Evolutionary conservation across 2,797 vertebrate species (phyloP).

Genomic region (Channa striata): DNA sequence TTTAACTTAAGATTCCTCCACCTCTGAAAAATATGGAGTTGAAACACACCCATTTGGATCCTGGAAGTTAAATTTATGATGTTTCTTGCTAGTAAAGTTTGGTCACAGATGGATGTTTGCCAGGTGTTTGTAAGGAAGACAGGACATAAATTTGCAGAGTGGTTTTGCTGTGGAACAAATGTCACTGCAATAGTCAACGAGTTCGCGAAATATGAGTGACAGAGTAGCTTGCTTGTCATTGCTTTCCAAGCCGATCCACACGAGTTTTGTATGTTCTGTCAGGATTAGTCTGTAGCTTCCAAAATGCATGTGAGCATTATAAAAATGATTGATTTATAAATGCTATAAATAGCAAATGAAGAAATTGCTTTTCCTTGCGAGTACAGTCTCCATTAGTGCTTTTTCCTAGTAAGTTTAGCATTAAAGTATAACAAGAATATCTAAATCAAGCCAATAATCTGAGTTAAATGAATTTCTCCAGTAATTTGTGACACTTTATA

Average conservation of each 20-base stretch:
- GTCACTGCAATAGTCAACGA: conserved; percentile 33
- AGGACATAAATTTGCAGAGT: conserved; percentile 42
- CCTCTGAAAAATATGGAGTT: conserved; percentile 4
- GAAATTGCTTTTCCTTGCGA: too few species aligned
- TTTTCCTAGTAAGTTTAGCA: neutral
- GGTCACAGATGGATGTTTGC: conserved; percentile 46
- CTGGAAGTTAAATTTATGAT: conserved; percentile 42
- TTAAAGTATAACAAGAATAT: conserved; percentile 15
- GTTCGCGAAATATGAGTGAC: conserved; percentile 26
- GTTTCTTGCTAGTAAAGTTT: conserved; percentile 26
- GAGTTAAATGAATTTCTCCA: conserved; percentile 19
- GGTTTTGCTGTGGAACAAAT: conserved; percentile 35
- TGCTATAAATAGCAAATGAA: too few species aligned
- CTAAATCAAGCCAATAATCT: conserved; percentile 16
- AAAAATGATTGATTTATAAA: too few species aligned
- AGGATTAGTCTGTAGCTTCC: neutral
- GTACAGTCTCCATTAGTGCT: neutral
- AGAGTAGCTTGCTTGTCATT: conserved; percentile 7
- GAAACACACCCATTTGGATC: conserved; percentile 33
- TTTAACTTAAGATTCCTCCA: too few species aligned
- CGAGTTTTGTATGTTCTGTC: neutral
- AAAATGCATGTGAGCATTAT: neutral
- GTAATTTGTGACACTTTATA: conserved; percentile 40
- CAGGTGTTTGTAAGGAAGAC: conserved; percentile 39
- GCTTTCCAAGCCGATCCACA: neutral